Evolutionary conservation across 2,113 vertebrate genomes (phyloP), one percentile per base, ranked within the genome.

Genomic region (human): DNA sequence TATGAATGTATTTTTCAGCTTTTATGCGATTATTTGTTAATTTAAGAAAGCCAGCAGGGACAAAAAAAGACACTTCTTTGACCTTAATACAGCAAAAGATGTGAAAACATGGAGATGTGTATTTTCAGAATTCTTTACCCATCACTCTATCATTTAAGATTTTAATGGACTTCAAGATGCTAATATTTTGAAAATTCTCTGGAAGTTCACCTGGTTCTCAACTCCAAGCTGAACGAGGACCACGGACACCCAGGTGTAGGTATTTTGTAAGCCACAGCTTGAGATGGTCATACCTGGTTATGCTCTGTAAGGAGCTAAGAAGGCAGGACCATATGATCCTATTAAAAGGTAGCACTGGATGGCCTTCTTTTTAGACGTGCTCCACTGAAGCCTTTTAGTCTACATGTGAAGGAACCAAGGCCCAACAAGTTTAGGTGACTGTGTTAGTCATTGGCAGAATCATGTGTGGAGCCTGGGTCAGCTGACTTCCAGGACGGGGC

Each of bases 1-100:
- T 95, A 97, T 70, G 16, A 1, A 91, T 95, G 9, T 68, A 89
- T 82, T 94, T 96, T 82, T 83, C 66, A 96, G 13, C 61, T 76
- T 83, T 87, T 88, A 79, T 64, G 2, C 38, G 80, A 89, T 88
- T 52, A 70, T 57, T 88, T 61, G 14, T 97, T 93, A 91, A 80
- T 96, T 98, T 97, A 57, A 96, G 72, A 66, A 96, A 92, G 66
- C 30, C 8, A 92, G 0, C 94, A 84, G 18, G 20, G 59, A 50
- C 48, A 38, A 52, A 8, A 14, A 61, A 55, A 8, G 75, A 40
- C 18, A 38, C 8, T 30, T 64, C 25, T n/a, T 61, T 92, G 64
- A 50, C n/a, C 50, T 90, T 64, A 72, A 86, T 50, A 72, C 25
- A 66, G 35, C 22, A 55, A 64, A 93, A 70, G 32, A 27, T 43